Evolutionary conservation across 2,888 invertebrate genomes (phyloP), one percentile per base, ranked within the genome.

Genomic region (Bembecia ichneumoniformis): DNA sequence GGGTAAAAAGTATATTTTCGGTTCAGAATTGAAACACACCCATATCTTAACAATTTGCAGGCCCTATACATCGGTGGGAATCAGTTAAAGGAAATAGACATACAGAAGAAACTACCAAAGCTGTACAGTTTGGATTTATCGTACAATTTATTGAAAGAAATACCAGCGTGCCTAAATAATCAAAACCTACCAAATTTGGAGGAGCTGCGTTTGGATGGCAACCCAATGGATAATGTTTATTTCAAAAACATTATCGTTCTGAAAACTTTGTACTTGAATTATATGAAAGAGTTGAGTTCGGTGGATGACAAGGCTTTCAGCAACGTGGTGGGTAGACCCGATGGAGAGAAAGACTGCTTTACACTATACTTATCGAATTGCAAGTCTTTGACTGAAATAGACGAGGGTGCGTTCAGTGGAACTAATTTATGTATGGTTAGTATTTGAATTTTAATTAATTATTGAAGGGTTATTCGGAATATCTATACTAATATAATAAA

Each of bases 381-480:
- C 60, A 71, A 70, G 1, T 70, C 74, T 2, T 61, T 90, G 51
- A 64, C 57, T 10, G 73, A 70, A 28, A 82, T 90, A 48, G 66
- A 69, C 10, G 72, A 77, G 34, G 77, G 87, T 10, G 83, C 87
- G 3, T 89, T 90, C 59, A 76, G 80, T 58, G 82, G 81, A 4
- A 77, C 89, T 3, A 72, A 80, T 35, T 54, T 90, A 34, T 90
- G 90, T 58, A 84, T 77, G 77, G 90, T 90, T 68, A 87, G 88
- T 76, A 28, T 4, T 1, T 28, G 20, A 28, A 28, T 28, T 28
- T 28, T 28, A 28, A 28, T 28, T 2, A 4, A 28, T 9, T 9
- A 28, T 28, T 9, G 28, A 3, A 28, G 9, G 5, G 7, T 28
- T 28, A 4, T n/a, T n/a, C n/a, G n/a, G n/a, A n/a, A n/a, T n/a